A percentile compares a stretch with the other conserved stretches of the same genome.
These are phyloP conservation scores for Euphonia xanthogaster DNA, from an alignment of 2,797 vertebrate genomes.

Conservation along the genomic window DNA sequence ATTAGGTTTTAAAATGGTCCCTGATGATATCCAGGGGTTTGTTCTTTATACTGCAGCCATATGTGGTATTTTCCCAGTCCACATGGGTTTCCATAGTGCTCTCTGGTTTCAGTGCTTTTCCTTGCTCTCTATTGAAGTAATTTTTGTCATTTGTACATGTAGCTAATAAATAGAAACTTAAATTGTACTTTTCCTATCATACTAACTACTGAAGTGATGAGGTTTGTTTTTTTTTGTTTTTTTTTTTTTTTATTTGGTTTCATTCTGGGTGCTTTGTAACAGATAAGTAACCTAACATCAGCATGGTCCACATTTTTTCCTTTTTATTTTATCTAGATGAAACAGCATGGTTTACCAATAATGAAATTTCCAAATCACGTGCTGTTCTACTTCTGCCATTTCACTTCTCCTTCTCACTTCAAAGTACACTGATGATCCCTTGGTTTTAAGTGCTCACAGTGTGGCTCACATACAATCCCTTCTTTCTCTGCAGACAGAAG, in stretches of 20 bases:
- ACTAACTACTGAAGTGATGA: neutral
- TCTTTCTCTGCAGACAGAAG: neutral
- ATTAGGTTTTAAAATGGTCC: neutral
- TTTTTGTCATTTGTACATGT: neutral
- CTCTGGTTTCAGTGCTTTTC: neutral
- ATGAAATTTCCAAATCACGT: neutral
- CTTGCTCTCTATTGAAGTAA: neutral
- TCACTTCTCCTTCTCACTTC: neutral
- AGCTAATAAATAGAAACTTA: neutral
- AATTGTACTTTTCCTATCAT: neutral
- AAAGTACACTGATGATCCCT: neutral
- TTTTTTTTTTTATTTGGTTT: neutral
- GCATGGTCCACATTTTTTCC: neutral
- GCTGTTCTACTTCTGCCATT: neutral
- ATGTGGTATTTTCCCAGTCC: neutral
- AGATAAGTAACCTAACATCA: neutral
- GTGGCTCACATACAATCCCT: neutral
- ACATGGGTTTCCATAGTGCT: rapidly evolving
- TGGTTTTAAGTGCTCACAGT: neutral
- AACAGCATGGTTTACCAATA: neutral
- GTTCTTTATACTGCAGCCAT: neutral
- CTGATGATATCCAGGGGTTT: neutral
- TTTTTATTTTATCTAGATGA: neutral
- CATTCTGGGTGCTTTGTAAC: neutral
- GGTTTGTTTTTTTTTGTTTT: too few species aligned